Base-by-base conservation (phyloP, 1,140 invertebrate genomes). In the Ostrea denselamellosa region DNA sequence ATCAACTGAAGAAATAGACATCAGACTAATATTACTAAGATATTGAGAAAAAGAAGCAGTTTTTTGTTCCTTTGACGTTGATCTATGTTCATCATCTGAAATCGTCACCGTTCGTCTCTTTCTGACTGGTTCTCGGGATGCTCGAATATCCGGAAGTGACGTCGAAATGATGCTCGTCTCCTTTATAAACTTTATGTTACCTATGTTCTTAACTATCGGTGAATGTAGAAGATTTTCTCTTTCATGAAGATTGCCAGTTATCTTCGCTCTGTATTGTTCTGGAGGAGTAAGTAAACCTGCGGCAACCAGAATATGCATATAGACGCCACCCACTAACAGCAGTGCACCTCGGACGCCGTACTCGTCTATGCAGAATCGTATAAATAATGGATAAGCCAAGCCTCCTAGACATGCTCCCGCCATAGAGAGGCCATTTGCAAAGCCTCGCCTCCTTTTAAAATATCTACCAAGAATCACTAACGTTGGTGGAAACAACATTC, bases 241-340 rank as follows among this genome's bases (percentile, higher is more conserved):
- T 53, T 56, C 62, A 4, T 34, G 81, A 65, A 82, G 51, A 34
- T 86, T 58, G 54, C 52, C 53, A 5, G 85, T 56, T 25, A 84
- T 83, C 5, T 77, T 77, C 22, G 25, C 9, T 34, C 25, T 10
- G 28, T 77, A 77, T 77, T 77, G 68, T 34, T 77, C 68, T 77
- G 68, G 68, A 77, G 91, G 90, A 28, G 89, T 84, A 8, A 90
- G 12, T 9, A 91, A 81, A 14, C 52, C 65, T 8, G 71, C 83
- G 8, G 65, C 85, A 4, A 88, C 51, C 17, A 90, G 54, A 22
- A 77, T 71, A 51, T 92, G 86, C 10, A 90, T 19, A 52, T 88
- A 53, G 7, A 92, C 65, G 3, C 88, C 97, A 8, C 97, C 97
- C 95, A 98, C 96, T 4, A 98, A 94, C 0, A 98, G 94, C 8